A percentile compares a stretch with the other conserved stretches of the same genome.
phyloP scores from a whole-genome alignment of 2,888 invertebrate species.

The Tethea ocularis region DNA sequence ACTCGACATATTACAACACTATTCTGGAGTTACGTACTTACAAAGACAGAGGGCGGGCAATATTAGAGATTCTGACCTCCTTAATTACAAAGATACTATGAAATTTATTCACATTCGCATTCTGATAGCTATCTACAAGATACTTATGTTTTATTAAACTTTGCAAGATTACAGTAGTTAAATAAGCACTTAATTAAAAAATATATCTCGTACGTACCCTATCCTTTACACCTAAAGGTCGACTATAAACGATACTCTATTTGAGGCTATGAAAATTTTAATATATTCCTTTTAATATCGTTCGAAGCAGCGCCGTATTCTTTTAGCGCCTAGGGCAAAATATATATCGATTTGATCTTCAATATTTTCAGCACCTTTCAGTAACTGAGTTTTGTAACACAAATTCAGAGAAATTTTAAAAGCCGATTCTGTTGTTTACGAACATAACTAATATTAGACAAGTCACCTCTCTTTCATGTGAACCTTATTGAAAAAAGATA shows the following conservation, averaged over 20 bases:
- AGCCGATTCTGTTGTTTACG: too few species aligned
- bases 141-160: constrained; percentile 26
- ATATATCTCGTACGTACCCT: neutral
- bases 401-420: too few species aligned
- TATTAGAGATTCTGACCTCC: constrained; percentile 41
- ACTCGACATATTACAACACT: constrained; percentile 1
- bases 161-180: neutral
- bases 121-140: constrained; percentile 24
- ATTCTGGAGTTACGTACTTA: constrained; percentile 21
- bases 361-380: neutral
- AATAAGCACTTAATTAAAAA: constrained; percentile 2
- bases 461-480: too few species aligned
- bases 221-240: neutral
- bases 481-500: too few species aligned
- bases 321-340: neutral
- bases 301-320: neutral
- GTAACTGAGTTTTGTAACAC: neutral
- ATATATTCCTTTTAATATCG: neutral
- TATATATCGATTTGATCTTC: neutral
- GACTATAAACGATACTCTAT: neutral
- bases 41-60: constrained; percentile 37
- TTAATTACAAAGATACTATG: constrained; percentile 42
- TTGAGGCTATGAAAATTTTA: neutral
- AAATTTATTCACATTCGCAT: constrained; percentile 39
- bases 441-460: too few species aligned